phyloP scores from a whole-genome alignment of 1,140 invertebrate genomes.

The Protaetia brevitarsis region DNA sequence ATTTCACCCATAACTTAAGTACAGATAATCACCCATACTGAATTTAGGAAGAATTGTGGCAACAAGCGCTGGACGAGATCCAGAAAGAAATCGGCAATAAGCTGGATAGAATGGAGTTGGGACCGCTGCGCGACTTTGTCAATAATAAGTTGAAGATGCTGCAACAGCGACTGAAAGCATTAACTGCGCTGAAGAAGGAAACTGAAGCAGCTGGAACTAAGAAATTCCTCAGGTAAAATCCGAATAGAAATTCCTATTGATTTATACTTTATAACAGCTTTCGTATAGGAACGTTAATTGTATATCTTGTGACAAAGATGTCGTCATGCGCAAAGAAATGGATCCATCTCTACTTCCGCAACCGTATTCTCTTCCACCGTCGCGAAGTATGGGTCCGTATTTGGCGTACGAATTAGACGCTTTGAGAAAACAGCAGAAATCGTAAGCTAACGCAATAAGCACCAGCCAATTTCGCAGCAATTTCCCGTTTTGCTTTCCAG shows the following conservation, averaged over 20 bases:
- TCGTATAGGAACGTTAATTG: constrained; percentile 62
- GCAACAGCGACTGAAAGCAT: constrained; percentile 60
- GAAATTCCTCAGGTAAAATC: constrained; percentile 37
- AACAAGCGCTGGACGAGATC: constrained; percentile 62
- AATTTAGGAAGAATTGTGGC: constrained; percentile 55
- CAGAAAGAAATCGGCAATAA: constrained; percentile 65
- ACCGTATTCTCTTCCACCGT: constrained; percentile 51
- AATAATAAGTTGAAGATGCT: constrained; percentile 59
- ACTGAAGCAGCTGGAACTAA: constrained; percentile 68
- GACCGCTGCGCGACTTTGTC: constrained; percentile 63
- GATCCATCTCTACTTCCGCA: constrained; percentile 49
- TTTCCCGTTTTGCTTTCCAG: constrained; percentile 31
- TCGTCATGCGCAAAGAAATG: constrained; percentile 63
- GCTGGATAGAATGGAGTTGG: constrained; percentile 63
- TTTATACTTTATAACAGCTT: not conserved
- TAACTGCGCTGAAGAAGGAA: constrained; percentile 56
- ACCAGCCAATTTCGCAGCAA: not conserved
- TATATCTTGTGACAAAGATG: constrained; percentile 69
- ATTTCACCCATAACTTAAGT: no score
- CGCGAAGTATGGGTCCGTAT: constrained; percentile 60
- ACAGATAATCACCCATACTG: constrained; percentile 37
- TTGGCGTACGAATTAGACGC: constrained; percentile 65
- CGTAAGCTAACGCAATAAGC: constrained; percentile 28
- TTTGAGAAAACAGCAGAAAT: constrained; percentile 56
- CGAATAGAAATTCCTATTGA: not conserved